A percentile compares a stretch with the other conserved stretches of the same genome.
Evolutionary conservation across 2,797 vertebrate species (phyloP).

Genomic region (Halcyon badia): DNA sequence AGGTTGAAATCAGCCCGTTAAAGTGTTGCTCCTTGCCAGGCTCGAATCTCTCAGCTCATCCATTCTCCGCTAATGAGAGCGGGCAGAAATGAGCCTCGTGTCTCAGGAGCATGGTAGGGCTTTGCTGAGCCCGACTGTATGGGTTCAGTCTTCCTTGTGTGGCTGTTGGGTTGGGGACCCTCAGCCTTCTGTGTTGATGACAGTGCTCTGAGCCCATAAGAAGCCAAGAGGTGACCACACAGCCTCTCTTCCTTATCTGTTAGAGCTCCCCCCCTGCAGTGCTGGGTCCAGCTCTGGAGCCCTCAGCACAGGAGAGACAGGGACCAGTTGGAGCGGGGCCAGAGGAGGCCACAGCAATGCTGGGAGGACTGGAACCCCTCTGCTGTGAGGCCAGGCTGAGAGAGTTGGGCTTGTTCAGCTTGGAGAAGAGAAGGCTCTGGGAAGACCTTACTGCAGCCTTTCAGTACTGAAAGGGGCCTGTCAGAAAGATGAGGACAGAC

Average conservation of each 20-base stretch:
- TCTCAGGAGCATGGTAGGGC: fast-evolving
- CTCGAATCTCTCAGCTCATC: neutral
- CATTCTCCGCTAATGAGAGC: neutral
- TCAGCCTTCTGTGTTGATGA: fast-evolving
- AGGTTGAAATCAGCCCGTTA: neutral
- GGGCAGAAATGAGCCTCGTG: neutral
- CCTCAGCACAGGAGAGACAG: no score
- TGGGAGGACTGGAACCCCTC: no score
- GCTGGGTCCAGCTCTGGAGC: no score
- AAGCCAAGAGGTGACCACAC: fast-evolving
- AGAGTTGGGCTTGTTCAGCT: no score
- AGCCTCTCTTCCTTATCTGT: neutral
- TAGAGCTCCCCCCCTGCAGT: neutral
- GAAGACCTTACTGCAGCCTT: no score
- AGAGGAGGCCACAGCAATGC: no score
- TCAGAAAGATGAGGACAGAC: no score
- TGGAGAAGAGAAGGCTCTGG: no score
- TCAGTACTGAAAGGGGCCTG: no score
- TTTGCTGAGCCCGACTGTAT: neutral
- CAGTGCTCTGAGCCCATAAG: neutral
- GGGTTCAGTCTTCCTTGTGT: neutral
- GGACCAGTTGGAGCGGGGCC: no score
- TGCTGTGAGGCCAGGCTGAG: no score
- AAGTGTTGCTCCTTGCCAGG: neutral
- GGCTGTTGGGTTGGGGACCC: neutral